A percentile compares a stretch with the other conserved stretches of the same genome.
These are phyloP conservation scores for Sebastes minor DNA, from an alignment of 2,797 vertebrate genomes.

Conservation along the genomic window DNA sequence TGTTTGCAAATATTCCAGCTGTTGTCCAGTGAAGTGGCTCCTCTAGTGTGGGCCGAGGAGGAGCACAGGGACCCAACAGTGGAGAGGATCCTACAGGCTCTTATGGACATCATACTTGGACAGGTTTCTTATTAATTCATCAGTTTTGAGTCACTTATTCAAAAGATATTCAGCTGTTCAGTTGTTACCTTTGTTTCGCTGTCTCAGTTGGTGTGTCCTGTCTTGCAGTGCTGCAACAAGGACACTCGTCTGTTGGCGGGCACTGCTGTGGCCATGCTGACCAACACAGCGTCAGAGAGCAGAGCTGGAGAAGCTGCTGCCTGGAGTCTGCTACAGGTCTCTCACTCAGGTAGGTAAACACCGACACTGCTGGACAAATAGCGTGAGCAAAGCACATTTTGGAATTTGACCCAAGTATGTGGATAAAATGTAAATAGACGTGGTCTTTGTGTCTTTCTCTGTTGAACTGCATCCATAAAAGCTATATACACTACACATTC, in stretches of 20 bases:
- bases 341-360: slow-evolving; percentile 53
- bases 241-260: slow-evolving; percentile 88
- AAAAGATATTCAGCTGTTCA: not conserved
- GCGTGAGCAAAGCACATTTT: not conserved
- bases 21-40: slow-evolving; percentile 75
- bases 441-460: not conserved
- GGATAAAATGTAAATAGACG: not conserved
- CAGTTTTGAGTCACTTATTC: not conserved
- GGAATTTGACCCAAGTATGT: not conserved
- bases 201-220: not conserved
- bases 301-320: slow-evolving; percentile 70
- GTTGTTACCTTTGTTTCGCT: not conserved
- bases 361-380: not conserved
- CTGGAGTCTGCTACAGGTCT: slow-evolving; percentile 80
- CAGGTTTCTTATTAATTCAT: slow-evolving; percentile 74
- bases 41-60: slow-evolving; percentile 76
- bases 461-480: not conserved
- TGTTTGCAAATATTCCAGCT: slow-evolving; percentile 90
- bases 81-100: slow-evolving; percentile 82
- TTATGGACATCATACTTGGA: slow-evolving; percentile 81
- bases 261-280: slow-evolving; percentile 88
- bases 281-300: slow-evolving; percentile 79
- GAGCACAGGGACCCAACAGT: slow-evolving; percentile 36
- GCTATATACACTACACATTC: not conserved
- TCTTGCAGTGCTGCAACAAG: slow-evolving; percentile 77